phyloP scores from a whole-genome alignment of 1,140 invertebrate species.

The Magallana gigas region DNA sequence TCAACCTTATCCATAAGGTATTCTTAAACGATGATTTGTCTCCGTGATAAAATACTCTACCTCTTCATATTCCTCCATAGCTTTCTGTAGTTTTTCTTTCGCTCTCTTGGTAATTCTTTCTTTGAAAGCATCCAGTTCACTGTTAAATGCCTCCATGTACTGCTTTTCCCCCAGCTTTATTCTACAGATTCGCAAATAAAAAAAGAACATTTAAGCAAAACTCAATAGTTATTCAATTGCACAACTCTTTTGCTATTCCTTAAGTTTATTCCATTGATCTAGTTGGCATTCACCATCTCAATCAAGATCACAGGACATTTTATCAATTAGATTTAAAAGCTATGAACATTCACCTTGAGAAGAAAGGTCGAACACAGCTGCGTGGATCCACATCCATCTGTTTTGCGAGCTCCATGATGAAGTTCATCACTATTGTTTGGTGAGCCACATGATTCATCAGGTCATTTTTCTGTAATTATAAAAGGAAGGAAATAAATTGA shows the following conservation, averaged over 20 bases:
- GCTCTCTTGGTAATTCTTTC: slow-evolving; percentile 92
- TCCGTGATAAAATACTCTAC: slow-evolving; percentile 62
- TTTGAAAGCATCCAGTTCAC: slow-evolving; percentile 95
- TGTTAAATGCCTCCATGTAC: slow-evolving; percentile 96
- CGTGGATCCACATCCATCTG: slow-evolving; percentile 95
- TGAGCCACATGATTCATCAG: slow-evolving; percentile 98
- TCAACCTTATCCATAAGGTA: too few relatives aligned
- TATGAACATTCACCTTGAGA: slow-evolving; percentile 84
- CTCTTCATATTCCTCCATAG: slow-evolving; percentile 86
- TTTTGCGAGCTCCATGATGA: slow-evolving; percentile 97
- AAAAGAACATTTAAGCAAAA: not conserved
- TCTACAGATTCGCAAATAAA: slow-evolving; percentile 78
- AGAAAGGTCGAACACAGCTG: slow-evolving; percentile 95
- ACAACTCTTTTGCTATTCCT: too few relatives aligned
- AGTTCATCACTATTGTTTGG: slow-evolving; percentile 99
- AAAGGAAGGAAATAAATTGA: too few relatives aligned
- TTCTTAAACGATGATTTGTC: too few relatives aligned
- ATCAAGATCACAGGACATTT: too few relatives aligned
- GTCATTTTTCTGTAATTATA: slow-evolving; percentile 90
- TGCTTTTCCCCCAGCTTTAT: slow-evolving; percentile 94
- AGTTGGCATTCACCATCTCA: too few relatives aligned
- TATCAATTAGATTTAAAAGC: too few relatives aligned
- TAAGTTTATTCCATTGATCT: too few relatives aligned
- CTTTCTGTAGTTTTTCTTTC: slow-evolving; percentile 92
- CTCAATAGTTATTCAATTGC: too few relatives aligned